These are phyloP conservation scores for Sus scrofa DNA, from an alignment of 2,113 vertebrate species.

Conservation along the genomic window T2T-Sscrofa CM000824.6:44096001-44096500, in stretches of 20 bases:
- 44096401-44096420: not conserved
- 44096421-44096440: not conserved
- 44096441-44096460: not conserved
- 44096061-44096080: not conserved
- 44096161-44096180: not conserved
- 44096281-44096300: not conserved
- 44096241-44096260: not conserved
- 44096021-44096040: not conserved
- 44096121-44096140: not conserved
- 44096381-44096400: not conserved
- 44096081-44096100: not conserved
- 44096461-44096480: not conserved
- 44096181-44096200: not conserved
- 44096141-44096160: not conserved
- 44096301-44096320: not conserved
- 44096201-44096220: not conserved
- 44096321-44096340: not conserved
- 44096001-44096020: not conserved
- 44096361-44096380: not conserved
- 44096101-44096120: not conserved
- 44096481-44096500: not conserved
- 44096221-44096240: not conserved
- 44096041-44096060: slow-evolving; percentile 4
- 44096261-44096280: not conserved
- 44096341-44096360: slow-evolving; percentile 11